These are phyloP conservation scores for Pantelozetes paolii DNA, from an alignment of 2,888 invertebrate genomes.

Conservation along the genomic window DNA sequence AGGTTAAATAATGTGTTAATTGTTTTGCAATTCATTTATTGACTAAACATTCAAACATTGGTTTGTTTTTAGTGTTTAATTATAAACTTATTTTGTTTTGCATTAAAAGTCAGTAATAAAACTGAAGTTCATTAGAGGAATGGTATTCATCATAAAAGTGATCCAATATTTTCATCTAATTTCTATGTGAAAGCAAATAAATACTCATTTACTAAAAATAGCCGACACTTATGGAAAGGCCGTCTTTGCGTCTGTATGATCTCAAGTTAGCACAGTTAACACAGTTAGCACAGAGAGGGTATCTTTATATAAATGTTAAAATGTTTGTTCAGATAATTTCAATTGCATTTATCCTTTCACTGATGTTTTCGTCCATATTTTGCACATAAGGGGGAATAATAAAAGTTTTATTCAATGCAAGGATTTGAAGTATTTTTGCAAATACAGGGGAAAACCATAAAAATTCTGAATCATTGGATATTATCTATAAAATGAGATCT, in stretches of 20 bases:
- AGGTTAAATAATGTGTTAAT: too few relatives aligned
- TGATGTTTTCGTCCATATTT: too few relatives aligned
- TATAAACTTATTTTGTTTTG: not conserved
- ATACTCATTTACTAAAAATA: constrained; percentile 31
- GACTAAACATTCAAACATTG: too few relatives aligned
- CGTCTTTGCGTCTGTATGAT: constrained; percentile 16
- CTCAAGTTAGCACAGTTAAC: constrained; percentile 9
- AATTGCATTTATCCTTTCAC: too few relatives aligned
- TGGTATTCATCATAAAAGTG: not conserved
- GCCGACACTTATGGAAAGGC: not conserved
- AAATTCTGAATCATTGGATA: too few relatives aligned
- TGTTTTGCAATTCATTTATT: not conserved
- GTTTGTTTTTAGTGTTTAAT: not conserved
- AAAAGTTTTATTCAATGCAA: too few relatives aligned
- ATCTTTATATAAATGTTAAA: not conserved
- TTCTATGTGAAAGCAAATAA: constrained; percentile 36
- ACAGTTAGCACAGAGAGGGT: not conserved
- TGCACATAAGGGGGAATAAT: too few relatives aligned
- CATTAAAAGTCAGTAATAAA: not conserved
- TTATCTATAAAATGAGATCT: too few relatives aligned
- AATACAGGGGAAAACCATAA: too few relatives aligned
- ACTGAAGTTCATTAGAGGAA: not conserved
- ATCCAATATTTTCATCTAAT: not conserved
- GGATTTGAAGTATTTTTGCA: too few relatives aligned
- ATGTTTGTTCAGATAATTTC: too few relatives aligned